Conservation (phyloP, 1,140 invertebrate species). For the Rhopalosiphum padi region DNA sequence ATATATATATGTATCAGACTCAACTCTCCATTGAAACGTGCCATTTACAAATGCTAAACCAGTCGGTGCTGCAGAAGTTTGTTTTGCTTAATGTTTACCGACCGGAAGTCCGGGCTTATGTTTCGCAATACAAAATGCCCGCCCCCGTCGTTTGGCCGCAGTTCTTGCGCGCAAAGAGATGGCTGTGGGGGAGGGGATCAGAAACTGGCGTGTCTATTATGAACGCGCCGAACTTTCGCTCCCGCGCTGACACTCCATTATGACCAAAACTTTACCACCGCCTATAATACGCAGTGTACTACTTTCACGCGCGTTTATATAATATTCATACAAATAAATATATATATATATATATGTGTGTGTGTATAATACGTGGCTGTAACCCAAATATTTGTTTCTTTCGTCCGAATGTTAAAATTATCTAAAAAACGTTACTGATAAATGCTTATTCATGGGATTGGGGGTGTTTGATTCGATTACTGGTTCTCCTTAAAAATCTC, state of each 20-base stretch:
- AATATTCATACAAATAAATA: not conserved
- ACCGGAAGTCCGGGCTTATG: constrained; percentile 52
- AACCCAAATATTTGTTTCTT: not conserved
- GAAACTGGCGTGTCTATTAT: constrained; percentile 29
- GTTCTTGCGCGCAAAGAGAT: not conserved
- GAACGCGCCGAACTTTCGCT: constrained; percentile 35
- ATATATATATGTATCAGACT: constrained; percentile 22
- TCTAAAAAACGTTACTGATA: not conserved
- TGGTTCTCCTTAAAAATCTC: not conserved
- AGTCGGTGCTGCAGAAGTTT: constrained; percentile 40
- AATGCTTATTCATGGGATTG: not conserved
- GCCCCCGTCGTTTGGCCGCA: not conserved
- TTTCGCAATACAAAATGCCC: constrained; percentile 25
- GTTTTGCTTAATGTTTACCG: constrained; percentile 53
- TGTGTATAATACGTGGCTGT: too few species aligned
- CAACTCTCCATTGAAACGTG: constrained; percentile 48
- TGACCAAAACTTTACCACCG: constrained; percentile 10
- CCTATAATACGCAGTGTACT: not conserved
- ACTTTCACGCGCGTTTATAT: constrained; percentile 21
- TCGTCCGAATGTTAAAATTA: not conserved
- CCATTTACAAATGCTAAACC: constrained; percentile 47
- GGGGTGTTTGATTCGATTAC: not conserved
- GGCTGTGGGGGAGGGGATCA: not conserved
- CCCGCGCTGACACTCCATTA: constrained; percentile 42
- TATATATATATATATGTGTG: not conserved